A percentile compares a stretch with the other conserved stretches of the same genome.
Evolutionary conservation across 2,113 vertebrate species (phyloP).

Genomic region (Sceloporus tristichus): DNA sequence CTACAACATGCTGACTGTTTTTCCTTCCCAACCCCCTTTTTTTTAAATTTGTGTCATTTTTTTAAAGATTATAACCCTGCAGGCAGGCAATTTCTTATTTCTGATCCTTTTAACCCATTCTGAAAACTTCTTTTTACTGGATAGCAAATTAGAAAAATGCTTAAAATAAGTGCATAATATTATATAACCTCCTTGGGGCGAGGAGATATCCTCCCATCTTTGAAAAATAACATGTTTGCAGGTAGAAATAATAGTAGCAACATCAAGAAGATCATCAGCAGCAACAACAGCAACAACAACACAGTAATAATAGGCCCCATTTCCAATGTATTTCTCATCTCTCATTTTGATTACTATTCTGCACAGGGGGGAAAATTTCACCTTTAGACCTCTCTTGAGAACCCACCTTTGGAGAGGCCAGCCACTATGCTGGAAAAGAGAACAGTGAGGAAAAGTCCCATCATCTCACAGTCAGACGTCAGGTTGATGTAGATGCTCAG

Average conservation of each 20-base stretch:
- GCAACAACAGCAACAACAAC: too few species aligned
- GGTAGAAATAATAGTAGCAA: not conserved
- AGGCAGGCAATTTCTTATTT: not conserved
- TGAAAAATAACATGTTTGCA: not conserved
- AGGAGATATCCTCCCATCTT: not conserved
- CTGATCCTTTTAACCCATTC: not conserved
- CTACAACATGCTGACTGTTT: too few species aligned
- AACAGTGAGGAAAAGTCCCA: slow-evolving; percentile 71
- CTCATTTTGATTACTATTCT: slow-evolving; percentile 12
- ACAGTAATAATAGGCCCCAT: not conserved
- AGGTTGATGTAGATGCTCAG: slow-evolving; percentile 19
- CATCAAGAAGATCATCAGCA: too few species aligned
- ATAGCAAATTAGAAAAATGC: not conserved
- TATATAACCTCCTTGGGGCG: not conserved
- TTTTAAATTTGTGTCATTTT: not conserved
- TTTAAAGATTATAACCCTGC: not conserved
- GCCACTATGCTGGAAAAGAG: slow-evolving; percentile 60
- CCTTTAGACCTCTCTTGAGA: slow-evolving; percentile 48
- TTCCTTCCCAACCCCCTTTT: not conserved
- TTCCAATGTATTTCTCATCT: not conserved
- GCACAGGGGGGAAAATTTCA: slow-evolving; percentile 31
- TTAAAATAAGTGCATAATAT: not conserved
- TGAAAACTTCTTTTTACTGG: not conserved
- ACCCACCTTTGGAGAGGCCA: slow-evolving; percentile 79
- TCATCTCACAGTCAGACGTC: slow-evolving; percentile 64